Conservation (phyloP, 2,888 invertebrate species). For the Drosophila phalerata region DNA sequence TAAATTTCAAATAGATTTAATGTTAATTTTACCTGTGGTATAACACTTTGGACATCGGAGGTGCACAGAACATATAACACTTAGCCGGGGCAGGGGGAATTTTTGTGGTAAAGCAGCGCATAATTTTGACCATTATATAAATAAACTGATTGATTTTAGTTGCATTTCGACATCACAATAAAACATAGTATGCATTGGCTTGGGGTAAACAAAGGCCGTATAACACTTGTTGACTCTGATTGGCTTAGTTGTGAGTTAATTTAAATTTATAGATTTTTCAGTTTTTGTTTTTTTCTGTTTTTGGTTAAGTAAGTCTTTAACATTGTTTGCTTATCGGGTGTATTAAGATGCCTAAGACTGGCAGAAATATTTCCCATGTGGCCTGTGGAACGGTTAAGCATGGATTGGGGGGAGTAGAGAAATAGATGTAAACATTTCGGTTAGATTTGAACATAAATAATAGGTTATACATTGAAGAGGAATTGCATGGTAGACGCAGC, state of each 20-base stretch:
- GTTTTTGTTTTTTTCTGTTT: neutral
- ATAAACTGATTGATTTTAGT: constrained; percentile 47
- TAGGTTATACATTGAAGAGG: constrained; percentile 52
- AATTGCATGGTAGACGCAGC: constrained; percentile 46
- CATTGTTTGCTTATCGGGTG: constrained; percentile 41
- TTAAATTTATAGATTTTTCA: constrained; percentile 43
- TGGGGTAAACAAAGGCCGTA: constrained; percentile 46
- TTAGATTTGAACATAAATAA: constrained; percentile 61
- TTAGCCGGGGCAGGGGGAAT: constrained; percentile 50
- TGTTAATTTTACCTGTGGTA: constrained; percentile 61
- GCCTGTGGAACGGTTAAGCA: constrained; percentile 78
- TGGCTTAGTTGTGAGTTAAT: constrained; percentile 77
- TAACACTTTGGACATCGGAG: constrained; percentile 60
- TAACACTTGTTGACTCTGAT: constrained; percentile 63
- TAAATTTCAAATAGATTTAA: constrained; percentile 26
- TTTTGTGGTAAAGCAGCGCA: constrained; percentile 65
- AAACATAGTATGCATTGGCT: constrained; percentile 49
- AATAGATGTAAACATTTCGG: constrained; percentile 64
- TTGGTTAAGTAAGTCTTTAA: constrained; percentile 51
- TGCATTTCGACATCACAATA: constrained; percentile 61
- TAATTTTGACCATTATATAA: constrained; percentile 54
- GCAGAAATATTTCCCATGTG: constrained; percentile 83
- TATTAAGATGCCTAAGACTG: constrained; percentile 70
- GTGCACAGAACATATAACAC: constrained; percentile 68
- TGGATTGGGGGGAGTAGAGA: constrained; percentile 58